phyloP scores from a whole-genome alignment of 1,140 invertebrate species.

The Atta texana region DNA sequence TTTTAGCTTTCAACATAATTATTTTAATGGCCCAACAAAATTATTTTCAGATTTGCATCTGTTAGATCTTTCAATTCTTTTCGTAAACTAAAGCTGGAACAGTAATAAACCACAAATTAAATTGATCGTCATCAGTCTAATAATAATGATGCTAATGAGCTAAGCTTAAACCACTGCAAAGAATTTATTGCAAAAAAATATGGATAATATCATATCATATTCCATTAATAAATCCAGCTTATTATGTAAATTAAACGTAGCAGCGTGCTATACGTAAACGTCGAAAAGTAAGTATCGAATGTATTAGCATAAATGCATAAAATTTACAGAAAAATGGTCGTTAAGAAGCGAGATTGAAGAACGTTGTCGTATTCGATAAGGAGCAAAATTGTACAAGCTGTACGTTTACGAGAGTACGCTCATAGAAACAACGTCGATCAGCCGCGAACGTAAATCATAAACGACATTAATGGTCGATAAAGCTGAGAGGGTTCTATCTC shows the following conservation, averaged over 20 bases:
- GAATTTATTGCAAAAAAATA: no score
- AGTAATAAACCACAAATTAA: no score
- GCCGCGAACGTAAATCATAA: slow-evolving; percentile 53
- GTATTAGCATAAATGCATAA: slow-evolving; percentile 27
- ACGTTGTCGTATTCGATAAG: slow-evolving; percentile 31
- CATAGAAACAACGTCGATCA: slow-evolving; percentile 31
- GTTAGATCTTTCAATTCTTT: no score
- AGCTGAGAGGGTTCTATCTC: slow-evolving; percentile 40
- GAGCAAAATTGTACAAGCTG: not conserved
- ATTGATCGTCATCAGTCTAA: no score
- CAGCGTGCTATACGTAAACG: not conserved
- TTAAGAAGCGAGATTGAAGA: not conserved
- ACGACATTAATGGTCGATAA: slow-evolving; percentile 54
- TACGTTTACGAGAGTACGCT: slow-evolving; percentile 33
- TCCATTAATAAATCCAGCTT: not conserved
- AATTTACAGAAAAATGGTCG: slow-evolving; percentile 29
- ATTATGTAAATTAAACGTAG: not conserved
- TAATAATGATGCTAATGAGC: no score
- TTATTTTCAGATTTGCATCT: no score
- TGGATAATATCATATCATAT: not conserved
- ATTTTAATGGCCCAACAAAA: no score
- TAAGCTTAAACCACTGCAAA: no score
- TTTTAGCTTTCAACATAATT: no score
- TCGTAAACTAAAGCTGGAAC: no score
- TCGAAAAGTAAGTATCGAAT: not conserved